phyloP scores from a whole-genome alignment of 2,888 invertebrate species.

The Stegophylla sp. region DNA sequence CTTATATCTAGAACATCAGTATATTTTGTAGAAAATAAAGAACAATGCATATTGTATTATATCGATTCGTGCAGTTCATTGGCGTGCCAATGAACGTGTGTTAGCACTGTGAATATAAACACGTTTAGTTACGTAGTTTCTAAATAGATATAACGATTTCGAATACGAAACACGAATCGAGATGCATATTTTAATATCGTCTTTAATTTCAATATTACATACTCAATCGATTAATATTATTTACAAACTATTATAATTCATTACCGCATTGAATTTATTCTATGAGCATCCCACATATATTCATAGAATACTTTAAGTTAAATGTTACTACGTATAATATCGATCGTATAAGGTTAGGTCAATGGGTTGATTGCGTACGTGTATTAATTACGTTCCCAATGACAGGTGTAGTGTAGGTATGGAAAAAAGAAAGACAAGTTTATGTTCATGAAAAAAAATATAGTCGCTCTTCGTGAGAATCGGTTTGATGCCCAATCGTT shows the following conservation, averaged over 20 bases:
- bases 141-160: too few relatives aligned
- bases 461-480: slow-evolving; percentile 38
- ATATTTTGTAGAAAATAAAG: background rate
- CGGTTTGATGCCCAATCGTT: slow-evolving; percentile 14
- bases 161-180: too few relatives aligned
- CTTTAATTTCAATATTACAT: background rate
- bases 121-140: too few relatives aligned
- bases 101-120: too few relatives aligned
- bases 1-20: background rate
- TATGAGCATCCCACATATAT: background rate
- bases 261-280: background rate
- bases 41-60: too few relatives aligned
- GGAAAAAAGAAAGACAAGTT: slow-evolving; percentile 2
- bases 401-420: slow-evolving; percentile 6
- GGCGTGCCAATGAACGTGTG: too few relatives aligned
- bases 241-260: slow-evolving; percentile 24
- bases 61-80: too few relatives aligned
- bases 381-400: slow-evolving; percentile 35
- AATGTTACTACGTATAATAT: slow-evolving; percentile 5
- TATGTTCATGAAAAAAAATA: slow-evolving; percentile 17
- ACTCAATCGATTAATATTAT: background rate
- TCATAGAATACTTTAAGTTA: background rate
- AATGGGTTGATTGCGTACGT: slow-evolving; percentile 10
- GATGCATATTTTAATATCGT: background rate
- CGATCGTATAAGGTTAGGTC: background rate